Evolutionary conservation across 2,113 vertebrate genomes (phyloP).

Genomic region (Pterophyllum scalare): DNA sequence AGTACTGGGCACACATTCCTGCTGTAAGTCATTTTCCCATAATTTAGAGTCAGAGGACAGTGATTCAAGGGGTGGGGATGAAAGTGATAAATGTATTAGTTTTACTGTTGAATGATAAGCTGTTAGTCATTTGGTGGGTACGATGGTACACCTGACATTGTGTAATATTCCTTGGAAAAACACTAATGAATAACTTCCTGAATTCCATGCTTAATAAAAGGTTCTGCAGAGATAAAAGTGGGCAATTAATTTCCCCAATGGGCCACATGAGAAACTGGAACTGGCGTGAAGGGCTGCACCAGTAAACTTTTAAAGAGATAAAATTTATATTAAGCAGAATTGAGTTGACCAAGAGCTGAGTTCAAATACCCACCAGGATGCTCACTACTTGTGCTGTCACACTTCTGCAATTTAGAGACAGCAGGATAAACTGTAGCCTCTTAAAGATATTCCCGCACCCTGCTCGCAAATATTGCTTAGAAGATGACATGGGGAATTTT

Average conservation of each 20-base stretch:
- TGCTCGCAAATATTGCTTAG: neutral
- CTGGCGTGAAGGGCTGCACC: neutral
- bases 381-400: neutral
- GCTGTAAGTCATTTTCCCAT: neutral
- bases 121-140: neutral
- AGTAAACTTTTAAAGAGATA: neutral
- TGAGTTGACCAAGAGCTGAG: neutral
- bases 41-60: neutral
- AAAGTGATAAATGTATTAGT: neutral
- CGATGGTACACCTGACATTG: neutral
- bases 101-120: neutral
- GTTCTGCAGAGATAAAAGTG: neutral
- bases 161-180: neutral
- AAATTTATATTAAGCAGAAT: neutral
- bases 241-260: neutral
- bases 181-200: neutral
- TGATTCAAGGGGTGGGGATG: neutral
- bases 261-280: neutral
- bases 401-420: neutral
- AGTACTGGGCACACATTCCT: neutral
- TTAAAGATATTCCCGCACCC: slow-evolving; percentile 34
- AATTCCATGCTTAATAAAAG: neutral
- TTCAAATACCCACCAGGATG: neutral
- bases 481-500: slow-evolving; percentile 22
- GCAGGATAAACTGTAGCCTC: neutral